Conservation (phyloP, 2,888 invertebrate genomes). For the Lasioglossum zephyrum region DNA sequence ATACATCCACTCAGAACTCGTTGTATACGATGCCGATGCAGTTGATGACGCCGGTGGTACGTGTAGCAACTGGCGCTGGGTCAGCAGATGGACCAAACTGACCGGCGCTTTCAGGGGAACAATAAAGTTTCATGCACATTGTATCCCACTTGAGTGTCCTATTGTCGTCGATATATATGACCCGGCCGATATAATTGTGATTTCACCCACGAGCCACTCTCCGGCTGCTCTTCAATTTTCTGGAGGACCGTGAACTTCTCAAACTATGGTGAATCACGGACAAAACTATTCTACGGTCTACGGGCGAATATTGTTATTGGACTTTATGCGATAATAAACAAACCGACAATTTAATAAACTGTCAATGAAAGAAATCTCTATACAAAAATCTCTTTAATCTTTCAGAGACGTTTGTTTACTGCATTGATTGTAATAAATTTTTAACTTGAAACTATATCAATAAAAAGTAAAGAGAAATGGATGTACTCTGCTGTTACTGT, state of each 20-base stretch:
- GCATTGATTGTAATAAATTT: too few species aligned
- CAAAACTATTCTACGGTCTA: conserved; percentile 16
- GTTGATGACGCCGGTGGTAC: conserved; percentile 73
- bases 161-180: conserved; percentile 68
- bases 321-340: neutral
- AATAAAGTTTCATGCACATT: conserved; percentile 81
- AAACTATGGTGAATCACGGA: conserved; percentile 56
- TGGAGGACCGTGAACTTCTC: conserved; percentile 57
- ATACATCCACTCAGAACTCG: conserved; percentile 46
- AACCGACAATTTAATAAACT: neutral
- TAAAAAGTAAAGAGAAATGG: too few species aligned
- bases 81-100: conserved; percentile 84
- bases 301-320: neutral
- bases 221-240: conserved; percentile 66
- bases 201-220: conserved; percentile 69
- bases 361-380: neutral
- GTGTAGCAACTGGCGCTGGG: conserved; percentile 76
- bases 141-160: conserved; percentile 75
- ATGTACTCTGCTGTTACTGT: too few species aligned
- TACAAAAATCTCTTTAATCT: neutral
- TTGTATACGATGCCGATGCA: conserved; percentile 74
- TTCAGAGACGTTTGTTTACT: too few species aligned
- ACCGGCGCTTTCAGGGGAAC: conserved; percentile 81
- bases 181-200: conserved; percentile 69
- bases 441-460: too few species aligned